Evolutionary conservation across 2,888 invertebrate species (phyloP), one percentile per base, ranked within the genome.

Genomic region (Eledona agricola): DNA sequence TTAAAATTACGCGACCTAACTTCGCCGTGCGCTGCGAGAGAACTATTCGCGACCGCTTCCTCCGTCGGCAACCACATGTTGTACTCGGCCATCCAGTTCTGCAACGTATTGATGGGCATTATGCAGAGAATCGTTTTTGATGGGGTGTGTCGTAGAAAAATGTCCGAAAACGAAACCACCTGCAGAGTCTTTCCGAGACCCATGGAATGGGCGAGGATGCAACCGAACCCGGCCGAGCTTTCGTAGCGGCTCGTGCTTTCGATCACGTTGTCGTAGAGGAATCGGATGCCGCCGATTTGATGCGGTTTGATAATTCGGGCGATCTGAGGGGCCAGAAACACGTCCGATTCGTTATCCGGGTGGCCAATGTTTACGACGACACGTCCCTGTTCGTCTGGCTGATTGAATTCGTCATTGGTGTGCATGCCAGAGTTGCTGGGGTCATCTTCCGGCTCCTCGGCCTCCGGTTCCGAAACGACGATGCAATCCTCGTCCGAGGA

Each of bases 161-260:
- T 89, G 78, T 99, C 98, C 72, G 92, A 91, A 79, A 99, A 98
- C 59, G 94, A 92, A 46, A 97, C 92, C 47, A 97, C 90, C 58
- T 77, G 94, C 50, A 99, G 80, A 0, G 98, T 99, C 79, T 99
- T 99, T n/a, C 99, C 99, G 15, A 99, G 82, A 1, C 99, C 99
- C 99, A 99, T 99, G 28, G 96, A 96, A 79, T 99, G 98, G 0
- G 98, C 98, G 40, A 99, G 80, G 66, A 99, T 97, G 74, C 98
- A 99, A 6, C 99, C 99, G 75, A 98, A 96, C 5, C 98, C 72
- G 1, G 87, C 83, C 0, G 91, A 91, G 7, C 85, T 89, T 45
- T 90, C 89, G 75, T 89, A 98, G 61, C 95, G 82, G 55, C 88
- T 88, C 28, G 91, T 83, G 10, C 95, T 96, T 78, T 98, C 98